Conservation (phyloP, 1,140 invertebrate genomes). For the Medauroidea extradentata region DNA sequence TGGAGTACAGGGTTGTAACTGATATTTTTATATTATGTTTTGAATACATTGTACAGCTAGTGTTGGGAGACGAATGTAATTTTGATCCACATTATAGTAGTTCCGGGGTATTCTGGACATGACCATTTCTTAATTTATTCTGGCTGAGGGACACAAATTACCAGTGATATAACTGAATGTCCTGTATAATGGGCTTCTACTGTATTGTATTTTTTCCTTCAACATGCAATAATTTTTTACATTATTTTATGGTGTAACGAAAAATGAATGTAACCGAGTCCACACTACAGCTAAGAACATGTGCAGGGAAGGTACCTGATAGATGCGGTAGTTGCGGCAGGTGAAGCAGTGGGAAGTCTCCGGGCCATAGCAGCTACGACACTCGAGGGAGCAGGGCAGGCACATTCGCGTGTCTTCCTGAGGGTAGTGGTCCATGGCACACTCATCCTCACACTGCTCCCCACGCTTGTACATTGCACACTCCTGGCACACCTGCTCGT, state of each 20-base stretch:
- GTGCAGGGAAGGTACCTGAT: conserved; percentile 47
- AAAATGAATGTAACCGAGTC: neutral
- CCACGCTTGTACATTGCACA: conserved; percentile 80
- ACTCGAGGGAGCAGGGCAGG: conserved; percentile 73
- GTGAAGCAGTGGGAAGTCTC: conserved; percentile 70
- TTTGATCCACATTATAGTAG: no score
- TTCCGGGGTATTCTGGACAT: no score
- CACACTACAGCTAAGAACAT: neutral
- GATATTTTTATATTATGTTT: no score
- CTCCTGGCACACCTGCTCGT: conserved; percentile 76
- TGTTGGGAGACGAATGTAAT: no score
- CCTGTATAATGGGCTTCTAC: no score
- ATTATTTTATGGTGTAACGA: neutral
- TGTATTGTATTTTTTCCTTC: no score
- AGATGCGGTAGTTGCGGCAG: conserved; percentile 84
- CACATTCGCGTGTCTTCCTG: conserved; percentile 69
- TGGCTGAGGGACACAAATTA: no score
- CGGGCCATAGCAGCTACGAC: conserved; percentile 78
- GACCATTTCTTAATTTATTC: no score
- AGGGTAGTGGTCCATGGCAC: conserved; percentile 71
- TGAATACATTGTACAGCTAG: no score
- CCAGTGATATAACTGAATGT: no score
- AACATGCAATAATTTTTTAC: neutral
- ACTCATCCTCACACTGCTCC: conserved; percentile 89
- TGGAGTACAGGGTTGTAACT: no score